These are phyloP conservation scores for Redunca redunca DNA, from an alignment of 2,113 vertebrate species.

Conservation along the genomic window DNA sequence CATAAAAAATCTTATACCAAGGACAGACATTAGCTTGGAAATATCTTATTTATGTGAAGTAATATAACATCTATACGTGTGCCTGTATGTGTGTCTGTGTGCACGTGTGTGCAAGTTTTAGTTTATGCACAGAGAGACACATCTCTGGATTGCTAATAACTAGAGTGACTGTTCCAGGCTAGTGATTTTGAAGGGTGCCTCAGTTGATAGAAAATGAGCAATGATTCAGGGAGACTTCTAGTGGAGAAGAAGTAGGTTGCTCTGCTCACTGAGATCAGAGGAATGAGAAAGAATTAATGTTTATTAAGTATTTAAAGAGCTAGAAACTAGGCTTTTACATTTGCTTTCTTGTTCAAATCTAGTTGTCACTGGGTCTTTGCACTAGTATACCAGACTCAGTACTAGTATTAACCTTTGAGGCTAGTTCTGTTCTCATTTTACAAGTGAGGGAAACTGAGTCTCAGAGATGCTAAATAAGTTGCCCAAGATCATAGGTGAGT, in stretches of 20 bases:
- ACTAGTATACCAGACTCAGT: not conserved
- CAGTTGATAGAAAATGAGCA: not conserved
- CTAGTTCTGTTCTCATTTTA: not conserved
- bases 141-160: not conserved
- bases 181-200: not conserved
- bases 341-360: not conserved
- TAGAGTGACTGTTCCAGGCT: not conserved
- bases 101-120: not conserved
- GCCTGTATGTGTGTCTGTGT: not conserved
- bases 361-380: not conserved
- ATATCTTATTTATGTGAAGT: not conserved
- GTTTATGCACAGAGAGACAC: not conserved
- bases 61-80: not conserved
- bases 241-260: not conserved
- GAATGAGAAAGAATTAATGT: not conserved
- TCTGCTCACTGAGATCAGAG: not conserved
- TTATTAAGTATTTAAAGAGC: not conserved
- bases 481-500: not conserved
- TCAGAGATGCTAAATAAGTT: not conserved
- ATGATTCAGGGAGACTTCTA: not conserved
- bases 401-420: not conserved
- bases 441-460: not conserved
- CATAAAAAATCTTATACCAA: not conserved
- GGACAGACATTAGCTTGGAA: not conserved
- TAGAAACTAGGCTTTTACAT: not conserved